Evolutionary conservation across 2,888 invertebrate genomes (phyloP).

Genomic region (Torymus aiolomorphi): DNA sequence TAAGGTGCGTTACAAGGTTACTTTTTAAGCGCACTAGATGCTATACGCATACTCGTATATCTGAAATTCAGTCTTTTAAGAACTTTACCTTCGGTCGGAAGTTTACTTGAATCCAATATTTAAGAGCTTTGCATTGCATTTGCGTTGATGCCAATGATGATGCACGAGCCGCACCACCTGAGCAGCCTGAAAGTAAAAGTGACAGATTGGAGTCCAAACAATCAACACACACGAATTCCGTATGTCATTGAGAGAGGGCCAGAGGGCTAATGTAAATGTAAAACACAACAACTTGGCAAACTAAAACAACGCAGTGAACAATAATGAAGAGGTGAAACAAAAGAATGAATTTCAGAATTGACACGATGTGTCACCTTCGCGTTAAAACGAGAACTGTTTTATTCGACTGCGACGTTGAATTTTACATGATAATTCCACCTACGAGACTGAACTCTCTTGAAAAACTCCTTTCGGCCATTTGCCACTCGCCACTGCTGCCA

Average conservation of each 20-base stretch:
- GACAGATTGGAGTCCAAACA: conserved; percentile 34
- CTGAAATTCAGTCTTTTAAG: background rate
- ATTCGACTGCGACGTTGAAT: background rate
- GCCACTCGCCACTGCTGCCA: conserved; percentile 25
- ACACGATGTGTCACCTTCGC: too few relatives aligned
- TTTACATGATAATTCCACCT: conserved; percentile 15
- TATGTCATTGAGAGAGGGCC: conserved; percentile 26
- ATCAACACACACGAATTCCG: conserved; percentile 5
- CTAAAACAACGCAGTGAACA: too few relatives aligned
- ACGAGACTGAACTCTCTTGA: conserved; percentile 21
- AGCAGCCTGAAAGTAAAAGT: conserved; percentile 16
- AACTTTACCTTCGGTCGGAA: conserved; percentile 20
- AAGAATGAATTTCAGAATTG: background rate
- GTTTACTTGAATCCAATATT: conserved; percentile 7
- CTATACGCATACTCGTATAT: too few relatives aligned
- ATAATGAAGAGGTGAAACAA: too few relatives aligned
- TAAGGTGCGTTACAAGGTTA: conserved; percentile 2
- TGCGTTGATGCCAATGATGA: background rate
- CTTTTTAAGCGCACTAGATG: background rate
- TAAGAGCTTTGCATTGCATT: conserved; percentile 1
- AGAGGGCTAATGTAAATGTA: conserved; percentile 23
- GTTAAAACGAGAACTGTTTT: background rate
- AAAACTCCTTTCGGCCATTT: conserved; percentile 29
- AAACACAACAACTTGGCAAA: background rate
- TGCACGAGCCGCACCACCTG: conserved; percentile 8